Conservation (phyloP, 2,888 invertebrate species). For the Chloroclystis v-ata region DNA sequence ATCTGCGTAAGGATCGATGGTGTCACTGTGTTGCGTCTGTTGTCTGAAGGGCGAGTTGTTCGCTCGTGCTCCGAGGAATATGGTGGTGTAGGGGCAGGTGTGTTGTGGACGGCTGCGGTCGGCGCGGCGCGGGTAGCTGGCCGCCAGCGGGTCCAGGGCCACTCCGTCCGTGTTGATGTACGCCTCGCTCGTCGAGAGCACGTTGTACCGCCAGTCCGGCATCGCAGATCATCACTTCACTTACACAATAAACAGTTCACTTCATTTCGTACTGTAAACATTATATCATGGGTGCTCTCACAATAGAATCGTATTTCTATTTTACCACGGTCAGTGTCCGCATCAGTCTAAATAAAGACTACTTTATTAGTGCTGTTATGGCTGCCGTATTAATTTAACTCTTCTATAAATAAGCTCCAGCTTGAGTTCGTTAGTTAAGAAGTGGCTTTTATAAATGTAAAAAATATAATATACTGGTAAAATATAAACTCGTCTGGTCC, state of each 20-base stretch:
- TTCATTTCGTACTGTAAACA: conserved; percentile 25
- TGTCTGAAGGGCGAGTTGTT: conserved; percentile 52
- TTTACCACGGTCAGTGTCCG: conserved; percentile 52
- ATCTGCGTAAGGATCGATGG: conserved; percentile 63
- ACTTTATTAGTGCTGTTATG: conserved; percentile 26
- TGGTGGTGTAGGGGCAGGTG: conserved; percentile 72
- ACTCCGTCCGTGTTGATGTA: conserved; percentile 58
- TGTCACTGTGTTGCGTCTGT: conserved; percentile 59
- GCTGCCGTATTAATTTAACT: conserved; percentile 22
- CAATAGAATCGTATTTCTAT: conserved; percentile 35
- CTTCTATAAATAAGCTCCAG: conserved; percentile 18
- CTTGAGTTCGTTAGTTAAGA: conserved; percentile 14
- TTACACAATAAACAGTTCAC: conserved; percentile 38
- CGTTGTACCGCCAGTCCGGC: conserved; percentile 78
- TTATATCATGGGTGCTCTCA: conserved; percentile 46
- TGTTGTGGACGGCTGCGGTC: conserved; percentile 69
- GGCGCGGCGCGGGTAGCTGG: conserved; percentile 74
- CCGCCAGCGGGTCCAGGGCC: conserved; percentile 60
- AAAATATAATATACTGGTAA: no score
- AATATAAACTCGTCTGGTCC: no score
- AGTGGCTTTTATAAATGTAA: not conserved
- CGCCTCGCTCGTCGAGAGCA: conserved; percentile 75
- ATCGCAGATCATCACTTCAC: conserved; percentile 67
- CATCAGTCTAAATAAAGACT: conserved; percentile 55
- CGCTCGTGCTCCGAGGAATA: conserved; percentile 60